These are phyloP conservation scores for Spicauda simplicius DNA, from an alignment of 2,888 invertebrate genomes.

Conservation along the genomic window DNA sequence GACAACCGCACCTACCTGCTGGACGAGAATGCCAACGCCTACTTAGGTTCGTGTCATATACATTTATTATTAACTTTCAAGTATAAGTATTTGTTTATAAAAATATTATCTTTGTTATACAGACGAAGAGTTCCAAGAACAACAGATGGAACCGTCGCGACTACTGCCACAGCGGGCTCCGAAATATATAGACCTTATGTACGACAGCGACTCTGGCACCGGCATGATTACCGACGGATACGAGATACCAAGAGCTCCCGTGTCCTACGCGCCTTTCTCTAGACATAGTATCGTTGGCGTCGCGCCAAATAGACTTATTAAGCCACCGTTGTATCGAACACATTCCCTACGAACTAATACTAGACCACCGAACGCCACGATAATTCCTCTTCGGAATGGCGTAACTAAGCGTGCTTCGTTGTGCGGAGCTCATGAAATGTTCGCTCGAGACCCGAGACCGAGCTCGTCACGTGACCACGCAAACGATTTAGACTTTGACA, in stretches of 20 bases:
- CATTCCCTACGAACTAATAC: conserved; percentile 64
- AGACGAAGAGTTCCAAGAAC: conserved; percentile 74
- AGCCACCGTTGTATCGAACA: conserved; percentile 63
- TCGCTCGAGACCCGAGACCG: conserved; percentile 45
- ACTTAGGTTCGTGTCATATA: conserved; percentile 76
- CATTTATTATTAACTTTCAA: conserved; percentile 25
- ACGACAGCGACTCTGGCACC: conserved; percentile 80
- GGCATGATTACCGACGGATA: conserved; percentile 84
- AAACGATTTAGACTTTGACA: conserved; percentile 52
- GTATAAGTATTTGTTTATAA: background rate
- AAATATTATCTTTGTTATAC: conserved; percentile 34
- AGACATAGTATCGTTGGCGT: conserved; percentile 76
- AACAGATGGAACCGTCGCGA: conserved; percentile 74
- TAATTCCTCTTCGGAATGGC: conserved; percentile 70
- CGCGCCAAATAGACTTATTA: conserved; percentile 68
- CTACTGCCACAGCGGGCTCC: conserved; percentile 74
- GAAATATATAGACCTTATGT: conserved; percentile 88
- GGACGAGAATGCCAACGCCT: conserved; percentile 89
- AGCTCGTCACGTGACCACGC: conserved; percentile 49
- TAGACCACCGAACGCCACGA: conserved; percentile 74
- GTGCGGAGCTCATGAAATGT: conserved; percentile 50
- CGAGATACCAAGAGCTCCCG: conserved; percentile 84
- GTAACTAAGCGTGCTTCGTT: conserved; percentile 68
- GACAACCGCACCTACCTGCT: conserved; percentile 92
- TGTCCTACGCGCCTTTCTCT: conserved; percentile 60